Percentiles rank a stretch among this genome's conserved stretches.
Conservation (phyloP, 2,113 vertebrate genomes). For the Hippocampus comes region DNA sequence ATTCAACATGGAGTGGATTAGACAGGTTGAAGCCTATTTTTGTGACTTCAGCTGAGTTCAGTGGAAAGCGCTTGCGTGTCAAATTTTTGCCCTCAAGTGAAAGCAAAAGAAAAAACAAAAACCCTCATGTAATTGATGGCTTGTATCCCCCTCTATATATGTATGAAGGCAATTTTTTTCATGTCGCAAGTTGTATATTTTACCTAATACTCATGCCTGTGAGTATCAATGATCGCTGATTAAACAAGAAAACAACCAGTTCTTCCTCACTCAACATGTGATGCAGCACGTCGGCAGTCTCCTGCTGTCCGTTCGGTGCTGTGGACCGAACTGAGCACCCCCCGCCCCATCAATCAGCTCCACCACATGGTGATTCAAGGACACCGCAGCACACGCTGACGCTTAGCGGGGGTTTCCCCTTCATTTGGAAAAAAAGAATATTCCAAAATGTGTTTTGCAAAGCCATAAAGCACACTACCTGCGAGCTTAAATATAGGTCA, state of each 20-base stretch:
- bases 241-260: constrained; percentile 44
- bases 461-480: background rate
- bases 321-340: background rate
- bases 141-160: too few species aligned
- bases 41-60: too few species aligned
- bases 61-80: too few species aligned
- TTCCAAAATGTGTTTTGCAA: background rate
- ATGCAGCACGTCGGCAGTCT: too few species aligned
- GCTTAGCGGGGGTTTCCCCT: background rate
- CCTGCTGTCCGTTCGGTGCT: background rate
- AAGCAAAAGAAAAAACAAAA: too few species aligned
- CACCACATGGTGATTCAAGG: constrained; percentile 55
- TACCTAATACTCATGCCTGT: background rate
- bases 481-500: constrained; percentile 25
- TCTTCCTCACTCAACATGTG: constrained; percentile 2
- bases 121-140: too few species aligned
- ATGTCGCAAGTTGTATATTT: background rate
- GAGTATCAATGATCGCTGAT: constrained; percentile 4
- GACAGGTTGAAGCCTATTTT: too few species aligned
- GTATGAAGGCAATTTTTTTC: background rate
- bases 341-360: constrained; percentile 49
- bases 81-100: too few species aligned
- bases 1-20: too few species aligned
- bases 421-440: background rate
- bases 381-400: constrained; percentile 35